Percentiles rank a stretch among this genome's conserved stretches.
Conservation (phyloP, 1,140 invertebrate genomes). For the Drosophila nasuta region DNA sequence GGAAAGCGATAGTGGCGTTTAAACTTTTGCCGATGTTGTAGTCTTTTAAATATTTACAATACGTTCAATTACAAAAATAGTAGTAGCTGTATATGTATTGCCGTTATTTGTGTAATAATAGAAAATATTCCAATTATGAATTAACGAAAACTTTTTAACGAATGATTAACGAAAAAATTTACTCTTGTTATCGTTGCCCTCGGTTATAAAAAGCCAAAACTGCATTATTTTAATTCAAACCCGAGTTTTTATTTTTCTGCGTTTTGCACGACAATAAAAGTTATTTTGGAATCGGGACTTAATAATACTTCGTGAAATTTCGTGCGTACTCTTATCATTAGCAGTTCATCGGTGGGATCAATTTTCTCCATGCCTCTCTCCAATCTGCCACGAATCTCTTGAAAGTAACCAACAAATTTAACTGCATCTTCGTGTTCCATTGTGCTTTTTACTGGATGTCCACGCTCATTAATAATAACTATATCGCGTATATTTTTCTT, state of each 20-base stretch:
- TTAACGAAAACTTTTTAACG: background rate
- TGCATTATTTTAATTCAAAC: background rate
- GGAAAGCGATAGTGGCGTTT: background rate
- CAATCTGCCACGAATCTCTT: constrained; percentile 63
- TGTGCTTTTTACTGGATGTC: constrained; percentile 74
- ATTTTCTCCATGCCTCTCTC: constrained; percentile 70
- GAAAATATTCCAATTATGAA: too few species aligned
- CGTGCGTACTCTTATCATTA: constrained; percentile 73
- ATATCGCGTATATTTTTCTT: constrained; percentile 72
- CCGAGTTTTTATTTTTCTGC: constrained; percentile 52
- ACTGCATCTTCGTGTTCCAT: constrained; percentile 57
- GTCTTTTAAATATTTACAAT: background rate
- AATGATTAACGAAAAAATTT: constrained; percentile 1
- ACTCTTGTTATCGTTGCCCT: background rate
- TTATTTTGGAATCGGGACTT: constrained; percentile 77
- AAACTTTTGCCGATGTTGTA: background rate
- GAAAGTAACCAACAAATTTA: constrained; percentile 69
- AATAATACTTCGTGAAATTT: constrained; percentile 69
- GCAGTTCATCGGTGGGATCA: constrained; percentile 68
- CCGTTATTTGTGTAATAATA: too few species aligned
- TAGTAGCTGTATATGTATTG: too few species aligned
- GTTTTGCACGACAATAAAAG: constrained; percentile 74
- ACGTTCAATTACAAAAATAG: too few species aligned
- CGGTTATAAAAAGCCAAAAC: background rate
- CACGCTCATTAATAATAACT: constrained; percentile 68